These are phyloP conservation scores for Falco concolor DNA, from an alignment of 2,797 vertebrate genomes.

Conservation along the genomic window DNA sequence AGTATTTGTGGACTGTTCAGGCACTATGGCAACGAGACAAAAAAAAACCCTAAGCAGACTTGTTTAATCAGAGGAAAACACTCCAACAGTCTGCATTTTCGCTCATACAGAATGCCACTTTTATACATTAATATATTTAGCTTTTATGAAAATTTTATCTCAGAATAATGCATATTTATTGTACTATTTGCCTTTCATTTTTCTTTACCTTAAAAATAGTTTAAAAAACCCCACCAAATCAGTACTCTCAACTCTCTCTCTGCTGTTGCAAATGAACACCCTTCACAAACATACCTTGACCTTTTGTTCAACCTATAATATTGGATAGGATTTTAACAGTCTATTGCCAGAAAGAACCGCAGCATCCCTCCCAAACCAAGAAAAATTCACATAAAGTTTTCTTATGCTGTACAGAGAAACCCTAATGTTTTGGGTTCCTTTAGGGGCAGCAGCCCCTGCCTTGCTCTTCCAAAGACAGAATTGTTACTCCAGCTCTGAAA, in stretches of 20 bases:
- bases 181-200: not conserved
- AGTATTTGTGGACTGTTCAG: not conserved
- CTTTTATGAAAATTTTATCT: not conserved
- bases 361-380: not conserved
- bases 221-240: not conserved
- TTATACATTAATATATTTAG: not conserved
- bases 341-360: not conserved
- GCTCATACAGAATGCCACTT: not conserved
- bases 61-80: not conserved
- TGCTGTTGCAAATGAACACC: not conserved
- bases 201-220: not conserved
- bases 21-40: not conserved
- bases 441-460: not conserved
- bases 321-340: not conserved
- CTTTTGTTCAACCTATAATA: not conserved
- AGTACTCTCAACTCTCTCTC: not conserved
- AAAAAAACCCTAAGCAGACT: not conserved
- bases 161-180: not conserved
- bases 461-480: not conserved
- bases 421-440: not conserved
- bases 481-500: not conserved
- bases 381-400: not conserved
- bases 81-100: not conserved
- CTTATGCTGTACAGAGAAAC: not conserved
- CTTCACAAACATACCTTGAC: not conserved